A percentile compares a stretch with the other conserved stretches of the same genome.
Conservation (phyloP, 1,140 invertebrate genomes). For the Drosophila kohkoa region DNA sequence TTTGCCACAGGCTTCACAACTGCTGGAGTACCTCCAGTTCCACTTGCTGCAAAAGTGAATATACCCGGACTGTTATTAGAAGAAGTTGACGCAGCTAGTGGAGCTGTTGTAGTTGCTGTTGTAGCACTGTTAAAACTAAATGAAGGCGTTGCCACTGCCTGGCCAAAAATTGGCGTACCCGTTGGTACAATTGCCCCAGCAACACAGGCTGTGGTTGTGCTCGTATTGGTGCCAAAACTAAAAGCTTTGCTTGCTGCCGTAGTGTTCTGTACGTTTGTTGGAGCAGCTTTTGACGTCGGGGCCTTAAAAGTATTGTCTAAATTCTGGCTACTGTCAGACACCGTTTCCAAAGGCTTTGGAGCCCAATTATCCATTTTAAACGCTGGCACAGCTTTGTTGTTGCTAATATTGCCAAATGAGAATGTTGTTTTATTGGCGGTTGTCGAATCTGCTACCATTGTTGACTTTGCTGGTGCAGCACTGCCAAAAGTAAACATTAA, state of each 20-base stretch:
- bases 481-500: slow-evolving; percentile 37
- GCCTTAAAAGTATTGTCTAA: slow-evolving; percentile 29
- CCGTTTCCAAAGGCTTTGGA: slow-evolving; percentile 1
- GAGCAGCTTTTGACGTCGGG: not conserved
- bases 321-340: not conserved
- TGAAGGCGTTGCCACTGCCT: not conserved
- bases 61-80: slow-evolving; percentile 25
- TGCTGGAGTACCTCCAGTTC: not conserved
- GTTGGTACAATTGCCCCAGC: slow-evolving; percentile 5
- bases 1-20: slow-evolving; percentile 7
- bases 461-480: not conserved
- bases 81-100: not conserved
- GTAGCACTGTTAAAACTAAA: slow-evolving; percentile 10
- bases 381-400: not conserved
- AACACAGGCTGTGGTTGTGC: not conserved
- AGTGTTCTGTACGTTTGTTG: not conserved
- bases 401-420: slow-evolving; percentile 46
- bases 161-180: slow-evolving; percentile 35
- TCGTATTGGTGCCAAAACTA: slow-evolving; percentile 19
- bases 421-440: slow-evolving; percentile 11
- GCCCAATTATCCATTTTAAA: not conserved
- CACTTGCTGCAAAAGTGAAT: slow-evolving; percentile 35
- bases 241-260: slow-evolving; percentile 9
- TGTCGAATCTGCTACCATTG: not conserved
- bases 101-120: not conserved